A percentile compares a stretch with the other conserved stretches of the same genome.
phyloP scores from a whole-genome alignment of 2,113 vertebrate species.

The Corynorhinus townsendii region DNA sequence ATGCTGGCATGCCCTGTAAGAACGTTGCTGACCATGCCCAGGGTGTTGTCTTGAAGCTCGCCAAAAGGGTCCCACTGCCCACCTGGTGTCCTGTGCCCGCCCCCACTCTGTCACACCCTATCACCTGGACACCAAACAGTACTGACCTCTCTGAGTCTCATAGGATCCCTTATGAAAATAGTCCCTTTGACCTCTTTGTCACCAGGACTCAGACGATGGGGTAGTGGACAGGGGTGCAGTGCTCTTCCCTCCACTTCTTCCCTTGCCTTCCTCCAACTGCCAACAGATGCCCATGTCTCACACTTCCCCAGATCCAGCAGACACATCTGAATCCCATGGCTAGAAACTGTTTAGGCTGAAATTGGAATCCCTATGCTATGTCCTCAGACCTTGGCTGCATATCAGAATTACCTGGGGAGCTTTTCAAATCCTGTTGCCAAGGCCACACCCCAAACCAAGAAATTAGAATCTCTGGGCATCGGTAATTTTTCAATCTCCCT shows the following conservation, averaged over 20 bases:
- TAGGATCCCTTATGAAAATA: not conserved
- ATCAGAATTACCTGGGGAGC: not conserved
- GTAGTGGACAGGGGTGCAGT: not conserved
- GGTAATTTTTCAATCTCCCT: not conserved
- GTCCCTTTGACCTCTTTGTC: not conserved
- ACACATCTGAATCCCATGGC: not conserved
- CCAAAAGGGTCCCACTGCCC: not conserved
- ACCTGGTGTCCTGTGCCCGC: not conserved
- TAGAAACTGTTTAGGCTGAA: not conserved
- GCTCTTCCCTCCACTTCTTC: not conserved
- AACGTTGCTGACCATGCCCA: not conserved
- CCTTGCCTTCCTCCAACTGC: not conserved
- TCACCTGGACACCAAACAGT: not conserved
- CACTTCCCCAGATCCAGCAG: not conserved
- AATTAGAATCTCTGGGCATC: slow-evolving; percentile 31
- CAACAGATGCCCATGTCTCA: not conserved
- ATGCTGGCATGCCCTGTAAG: not conserved
- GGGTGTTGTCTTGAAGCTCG: not conserved
- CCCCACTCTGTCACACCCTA: not conserved
- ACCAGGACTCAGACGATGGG: not conserved
- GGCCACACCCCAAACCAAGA: not conserved
- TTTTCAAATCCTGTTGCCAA: not conserved
- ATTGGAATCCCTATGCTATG: not conserved
- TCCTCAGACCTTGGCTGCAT: not conserved
- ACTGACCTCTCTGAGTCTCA: not conserved